Evolutionary conservation across 2,797 vertebrate genomes (phyloP).

Genomic region (Dromococcyx pavoninus): DNA sequence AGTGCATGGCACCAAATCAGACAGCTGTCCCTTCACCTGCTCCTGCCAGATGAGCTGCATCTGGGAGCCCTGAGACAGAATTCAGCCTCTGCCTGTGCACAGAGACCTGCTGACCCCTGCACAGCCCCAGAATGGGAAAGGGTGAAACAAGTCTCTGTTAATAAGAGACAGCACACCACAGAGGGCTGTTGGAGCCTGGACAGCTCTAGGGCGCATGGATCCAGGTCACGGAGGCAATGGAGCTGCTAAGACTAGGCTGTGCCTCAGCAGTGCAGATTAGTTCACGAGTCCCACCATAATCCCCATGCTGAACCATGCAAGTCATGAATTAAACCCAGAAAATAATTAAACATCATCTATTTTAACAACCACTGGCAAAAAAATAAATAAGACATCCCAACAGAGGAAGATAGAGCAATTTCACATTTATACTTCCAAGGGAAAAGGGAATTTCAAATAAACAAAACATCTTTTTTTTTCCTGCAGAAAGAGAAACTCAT

Average conservation of each 20-base stretch:
- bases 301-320: background rate
- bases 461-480: constrained; percentile 22
- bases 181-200: background rate
- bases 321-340: background rate
- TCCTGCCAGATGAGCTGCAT: background rate
- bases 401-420: constrained; percentile 36
- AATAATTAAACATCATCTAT: constrained; percentile 30
- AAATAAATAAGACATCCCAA: constrained; percentile 57
- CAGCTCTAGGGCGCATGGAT: fast-evolving
- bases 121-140: background rate
- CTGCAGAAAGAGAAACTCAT: constrained; percentile 34
- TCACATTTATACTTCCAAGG: background rate
- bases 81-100: background rate
- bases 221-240: background rate
- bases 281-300: background rate
- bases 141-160: background rate
- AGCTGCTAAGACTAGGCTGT: background rate
- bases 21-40: background rate
- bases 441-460: constrained; percentile 51
- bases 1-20: fast-evolving
- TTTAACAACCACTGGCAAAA: constrained; percentile 15
- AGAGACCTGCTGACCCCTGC: background rate
- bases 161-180: fast-evolving
- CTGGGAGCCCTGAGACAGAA: fast-evolving
- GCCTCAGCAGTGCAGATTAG: background rate